phyloP scores from a whole-genome alignment of 2,888 invertebrate species.

The Norana najaformis region DNA sequence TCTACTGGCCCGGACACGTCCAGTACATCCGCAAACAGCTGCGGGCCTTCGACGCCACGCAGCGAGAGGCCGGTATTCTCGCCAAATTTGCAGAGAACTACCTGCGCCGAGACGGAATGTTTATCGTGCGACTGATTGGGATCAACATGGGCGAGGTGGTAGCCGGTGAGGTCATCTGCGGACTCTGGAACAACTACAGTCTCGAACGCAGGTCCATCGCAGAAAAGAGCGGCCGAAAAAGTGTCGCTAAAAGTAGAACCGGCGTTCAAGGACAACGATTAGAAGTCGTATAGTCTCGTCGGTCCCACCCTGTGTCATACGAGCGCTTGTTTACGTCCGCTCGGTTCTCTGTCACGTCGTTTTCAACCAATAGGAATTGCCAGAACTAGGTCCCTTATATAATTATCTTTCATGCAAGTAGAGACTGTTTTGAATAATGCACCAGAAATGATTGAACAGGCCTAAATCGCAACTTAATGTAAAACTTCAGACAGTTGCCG shows the following conservation, averaged over 20 bases:
- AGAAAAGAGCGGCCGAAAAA: constrained; percentile 47
- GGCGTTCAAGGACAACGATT: constrained; percentile 42
- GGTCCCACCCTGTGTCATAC: too few species aligned
- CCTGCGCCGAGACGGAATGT: constrained; percentile 50
- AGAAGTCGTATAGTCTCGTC: constrained; percentile 44
- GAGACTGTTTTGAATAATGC: neutral
- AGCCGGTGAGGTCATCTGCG: constrained; percentile 49
- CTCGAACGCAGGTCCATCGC: constrained; percentile 47
- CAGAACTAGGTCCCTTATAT: neutral
- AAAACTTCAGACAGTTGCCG: neutral
- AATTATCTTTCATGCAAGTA: neutral
- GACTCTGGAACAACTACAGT: constrained; percentile 51
- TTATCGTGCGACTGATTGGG: constrained; percentile 48
- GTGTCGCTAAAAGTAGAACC: constrained; percentile 36
- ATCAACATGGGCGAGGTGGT: constrained; percentile 51
- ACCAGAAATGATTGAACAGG: neutral
- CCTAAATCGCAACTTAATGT: neutral
- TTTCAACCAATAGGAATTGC: neutral
- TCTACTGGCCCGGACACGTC: constrained; percentile 49
- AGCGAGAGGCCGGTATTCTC: constrained; percentile 46
- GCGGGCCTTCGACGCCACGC: constrained; percentile 47
- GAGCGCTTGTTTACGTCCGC: too few species aligned
- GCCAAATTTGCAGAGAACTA: constrained; percentile 51
- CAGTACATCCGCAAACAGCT: constrained; percentile 47
- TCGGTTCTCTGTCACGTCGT: too few species aligned